Evolutionary conservation across 1,140 invertebrate species (phyloP).

Genomic region (Aphelenchoides fujianensis): DNA sequence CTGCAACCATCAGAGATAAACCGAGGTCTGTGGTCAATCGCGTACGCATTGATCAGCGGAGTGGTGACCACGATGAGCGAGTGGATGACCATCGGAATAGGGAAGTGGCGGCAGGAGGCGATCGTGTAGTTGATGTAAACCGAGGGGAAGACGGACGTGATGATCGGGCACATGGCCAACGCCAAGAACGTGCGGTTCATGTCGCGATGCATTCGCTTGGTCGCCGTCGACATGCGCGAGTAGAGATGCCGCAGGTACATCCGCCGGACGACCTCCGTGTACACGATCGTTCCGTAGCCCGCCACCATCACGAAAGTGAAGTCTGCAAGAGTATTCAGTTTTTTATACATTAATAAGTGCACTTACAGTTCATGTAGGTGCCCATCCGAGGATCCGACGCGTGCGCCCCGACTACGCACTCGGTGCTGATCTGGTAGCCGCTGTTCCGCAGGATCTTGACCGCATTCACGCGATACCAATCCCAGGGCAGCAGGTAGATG

Average conservation of each 20-base stretch:
- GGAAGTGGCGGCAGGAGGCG: constrained; percentile 7
- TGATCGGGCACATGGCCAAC: constrained; percentile 6
- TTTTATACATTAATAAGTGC: background rate
- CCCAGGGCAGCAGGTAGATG: background rate
- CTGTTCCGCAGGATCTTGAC: constrained; percentile 11
- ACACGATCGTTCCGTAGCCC: background rate
- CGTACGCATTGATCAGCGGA: constrained; percentile 8
- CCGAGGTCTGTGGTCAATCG: too few relatives aligned
- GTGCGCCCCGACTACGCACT: constrained; percentile 4
- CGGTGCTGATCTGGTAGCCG: background rate
- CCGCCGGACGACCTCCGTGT: constrained; percentile 10
- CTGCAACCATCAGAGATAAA: too few relatives aligned
- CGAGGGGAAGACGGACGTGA: background rate
- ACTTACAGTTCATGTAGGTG: constrained; percentile 10
- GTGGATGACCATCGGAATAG: constrained; percentile 13
- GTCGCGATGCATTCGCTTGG: constrained; percentile 14
- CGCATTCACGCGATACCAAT: constrained; percentile 8
- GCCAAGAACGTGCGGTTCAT: constrained; percentile 10
- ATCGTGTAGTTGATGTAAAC: constrained; percentile 15
- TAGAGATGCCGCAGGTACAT: background rate
- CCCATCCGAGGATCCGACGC: background rate
- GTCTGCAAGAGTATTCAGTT: background rate
- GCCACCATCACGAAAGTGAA: constrained; percentile 1
- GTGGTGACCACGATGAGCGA: background rate
- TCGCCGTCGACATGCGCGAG: background rate